Evolutionary conservation across 1,140 invertebrate genomes (phyloP).

Genomic region (Bombyx mori): DNA sequence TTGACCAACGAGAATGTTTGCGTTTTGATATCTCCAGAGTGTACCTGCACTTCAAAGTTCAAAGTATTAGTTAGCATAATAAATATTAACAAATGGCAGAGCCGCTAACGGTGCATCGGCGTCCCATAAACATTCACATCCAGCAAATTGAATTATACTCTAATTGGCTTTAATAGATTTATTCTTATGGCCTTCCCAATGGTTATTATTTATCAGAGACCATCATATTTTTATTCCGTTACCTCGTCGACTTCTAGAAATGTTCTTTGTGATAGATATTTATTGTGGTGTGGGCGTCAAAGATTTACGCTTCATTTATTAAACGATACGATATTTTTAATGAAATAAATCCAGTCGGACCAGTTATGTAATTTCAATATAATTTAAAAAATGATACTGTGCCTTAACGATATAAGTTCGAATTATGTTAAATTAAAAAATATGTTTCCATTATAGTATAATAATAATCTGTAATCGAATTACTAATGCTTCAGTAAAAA

Average conservation of each 20-base stretch:
- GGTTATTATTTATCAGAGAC: neutral
- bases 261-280: too few relatives aligned
- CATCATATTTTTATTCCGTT: neutral
- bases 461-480: too few relatives aligned
- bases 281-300: neutral
- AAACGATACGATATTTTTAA: too few relatives aligned
- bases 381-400: too few relatives aligned
- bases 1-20: constrained; percentile 14
- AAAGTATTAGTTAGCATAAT: constrained; percentile 12
- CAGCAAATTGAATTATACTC: constrained; percentile 1
- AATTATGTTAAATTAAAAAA: too few relatives aligned
- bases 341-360: too few relatives aligned
- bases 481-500: too few relatives aligned
- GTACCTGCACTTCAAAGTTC: constrained; percentile 12
- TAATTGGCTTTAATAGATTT: neutral
- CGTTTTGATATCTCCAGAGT: constrained; percentile 33
- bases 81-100: constrained; percentile 13
- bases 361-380: too few relatives aligned
- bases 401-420: too few relatives aligned
- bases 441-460: too few relatives aligned
- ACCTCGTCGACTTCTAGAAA: neutral
- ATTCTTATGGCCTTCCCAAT: too few relatives aligned
- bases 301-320: too few relatives aligned
- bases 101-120: constrained; percentile 14
- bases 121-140: constrained; percentile 14